Evolutionary conservation across 1,140 invertebrate genomes (phyloP), one percentile per base, ranked within the genome.

Genomic region (Drosophila prosaltans): DNA sequence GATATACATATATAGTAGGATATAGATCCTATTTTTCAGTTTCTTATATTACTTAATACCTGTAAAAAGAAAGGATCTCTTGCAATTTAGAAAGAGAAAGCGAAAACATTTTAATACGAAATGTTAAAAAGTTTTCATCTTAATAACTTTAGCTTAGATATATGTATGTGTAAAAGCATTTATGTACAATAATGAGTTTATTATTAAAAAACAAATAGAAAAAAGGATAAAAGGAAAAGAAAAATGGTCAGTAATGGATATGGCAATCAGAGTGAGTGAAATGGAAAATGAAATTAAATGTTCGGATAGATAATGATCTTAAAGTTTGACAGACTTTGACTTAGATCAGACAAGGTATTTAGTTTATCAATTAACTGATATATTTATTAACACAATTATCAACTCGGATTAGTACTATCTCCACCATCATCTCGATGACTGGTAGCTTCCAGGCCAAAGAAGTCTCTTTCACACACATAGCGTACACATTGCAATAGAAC

Each of bases 401-500:
- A 58, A 10, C 21, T 51, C 7, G 21, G 45, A 51, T 24, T 16
- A 48, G 3, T 11, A 21, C 21, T 11, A 41, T 36, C 8, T 3
- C 11, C 8, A 8, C 11, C n/a, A 21, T 26, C 24, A 28, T 39
- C 21, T 30, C 7, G 43, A 6, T 4, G 0, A 45, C n/a, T 54
- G n/a, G 9, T n/a, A 11, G 51, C 54, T 2, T 76, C 82, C 28
- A 85, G 78, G 26, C 78, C 92, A 92, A 96, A 96, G 92, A 94
- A 97, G 89, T 96, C 95, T 81, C 95, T 95, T 73, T 95, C 93
- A 39, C 94, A 93, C 62, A 96, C 94, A 93, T 95, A 94, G 72
- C 95, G 94, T 9, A 97, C 93, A 92, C 96, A 96, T 80, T 97
- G 96, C 63, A 96, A 93, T 58, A 97, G 93, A 26, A 95, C 92